Evolutionary conservation across 2,113 vertebrate genomes (phyloP).

Genomic region (Dascyllus trimaculatus): DNA sequence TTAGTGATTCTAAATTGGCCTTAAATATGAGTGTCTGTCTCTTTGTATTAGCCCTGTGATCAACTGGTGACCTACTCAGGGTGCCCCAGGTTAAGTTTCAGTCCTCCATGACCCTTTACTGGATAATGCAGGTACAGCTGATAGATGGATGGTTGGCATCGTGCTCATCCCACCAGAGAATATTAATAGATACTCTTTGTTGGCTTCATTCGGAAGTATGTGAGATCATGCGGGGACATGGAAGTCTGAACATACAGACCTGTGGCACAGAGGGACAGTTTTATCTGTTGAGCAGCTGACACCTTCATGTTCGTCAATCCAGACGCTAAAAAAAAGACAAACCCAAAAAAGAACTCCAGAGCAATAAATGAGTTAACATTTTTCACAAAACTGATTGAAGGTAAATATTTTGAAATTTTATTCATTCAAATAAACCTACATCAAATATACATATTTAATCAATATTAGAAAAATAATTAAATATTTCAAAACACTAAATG

Average conservation of each 20-base stretch:
- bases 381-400: conserved; percentile 12
- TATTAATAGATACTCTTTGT: background rate
- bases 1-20: too few species aligned
- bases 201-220: background rate
- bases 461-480: conserved; percentile 80
- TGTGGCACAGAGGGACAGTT: too few species aligned
- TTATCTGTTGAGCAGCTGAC: background rate
- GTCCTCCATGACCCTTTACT: too few species aligned
- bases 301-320: background rate
- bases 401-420: conserved; percentile 50
- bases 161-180: background rate
- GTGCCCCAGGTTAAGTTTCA: too few species aligned
- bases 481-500: conserved; percentile 72
- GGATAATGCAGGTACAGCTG: too few species aligned
- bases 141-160: too few species aligned
- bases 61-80: too few species aligned
- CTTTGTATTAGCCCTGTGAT: too few species aligned
- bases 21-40: too few species aligned
- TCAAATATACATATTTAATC: conserved; percentile 75
- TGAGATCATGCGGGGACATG: background rate
- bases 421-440: conserved; percentile 80
- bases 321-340: background rate
- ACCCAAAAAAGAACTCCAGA: too few species aligned
- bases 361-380: background rate
- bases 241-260: too few species aligned